phyloP scores from a whole-genome alignment of 2,888 invertebrate species.

The Epinotia ramella region DNA sequence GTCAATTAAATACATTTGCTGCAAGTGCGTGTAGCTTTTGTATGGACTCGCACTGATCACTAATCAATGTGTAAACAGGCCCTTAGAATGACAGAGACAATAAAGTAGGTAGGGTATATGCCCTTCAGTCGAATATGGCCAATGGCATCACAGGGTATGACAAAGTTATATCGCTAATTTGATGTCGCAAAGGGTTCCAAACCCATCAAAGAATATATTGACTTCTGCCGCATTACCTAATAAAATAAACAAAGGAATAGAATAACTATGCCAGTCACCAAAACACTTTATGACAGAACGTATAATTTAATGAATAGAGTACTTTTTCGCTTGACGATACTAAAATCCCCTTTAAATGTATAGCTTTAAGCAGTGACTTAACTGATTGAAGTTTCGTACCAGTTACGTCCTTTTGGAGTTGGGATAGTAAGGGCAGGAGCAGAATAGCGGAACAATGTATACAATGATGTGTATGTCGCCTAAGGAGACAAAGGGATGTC shows the following conservation, averaged over 20 bases:
- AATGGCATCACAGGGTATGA: too few species aligned
- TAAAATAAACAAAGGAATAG: constrained; percentile 22
- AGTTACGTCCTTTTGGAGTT: constrained; percentile 5
- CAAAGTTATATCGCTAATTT: too few species aligned
- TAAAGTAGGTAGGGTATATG: too few species aligned
- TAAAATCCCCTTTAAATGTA: constrained; percentile 2
- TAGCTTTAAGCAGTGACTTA: neutral
- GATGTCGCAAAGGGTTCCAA: too few species aligned
- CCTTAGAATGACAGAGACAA: too few species aligned
- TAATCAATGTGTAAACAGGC: too few species aligned
- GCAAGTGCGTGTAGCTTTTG: too few species aligned
- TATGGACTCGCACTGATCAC: too few species aligned
- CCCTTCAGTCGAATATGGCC: too few species aligned
- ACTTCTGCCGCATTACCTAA: neutral
- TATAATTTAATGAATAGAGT: neutral
- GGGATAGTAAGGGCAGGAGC: constrained; percentile 30
- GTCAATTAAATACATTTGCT: too few species aligned
- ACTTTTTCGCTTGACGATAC: neutral
- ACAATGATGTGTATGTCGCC: constrained; percentile 40
- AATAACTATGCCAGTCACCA: constrained; percentile 2
- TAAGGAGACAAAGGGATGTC: constrained; percentile 43
- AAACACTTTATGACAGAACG: neutral
- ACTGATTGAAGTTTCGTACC: neutral
- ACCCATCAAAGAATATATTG: too few species aligned
- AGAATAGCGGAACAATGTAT: constrained; percentile 40